phyloP scores from a whole-genome alignment of 2,888 invertebrate species.

The Branchipolynoe longqiensis region DNA sequence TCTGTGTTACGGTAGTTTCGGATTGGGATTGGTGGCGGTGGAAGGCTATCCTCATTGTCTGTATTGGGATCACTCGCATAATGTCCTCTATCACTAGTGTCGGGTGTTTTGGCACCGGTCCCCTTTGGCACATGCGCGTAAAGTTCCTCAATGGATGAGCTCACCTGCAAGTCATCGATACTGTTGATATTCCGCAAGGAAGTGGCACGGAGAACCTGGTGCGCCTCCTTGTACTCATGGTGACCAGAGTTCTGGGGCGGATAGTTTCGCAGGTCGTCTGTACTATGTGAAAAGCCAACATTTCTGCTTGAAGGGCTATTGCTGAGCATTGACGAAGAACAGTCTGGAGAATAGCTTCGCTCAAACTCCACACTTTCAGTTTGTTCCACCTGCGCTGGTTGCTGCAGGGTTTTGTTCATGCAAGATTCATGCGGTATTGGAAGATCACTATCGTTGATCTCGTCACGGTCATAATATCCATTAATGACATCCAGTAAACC shows the following conservation, averaged over 20 bases:
- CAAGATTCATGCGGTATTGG: constrained; percentile 31
- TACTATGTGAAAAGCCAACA: not conserved
- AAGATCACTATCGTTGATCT: not conserved
- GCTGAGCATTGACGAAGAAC: no score
- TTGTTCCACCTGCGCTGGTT: not conserved
- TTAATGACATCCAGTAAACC: constrained; percentile 15
- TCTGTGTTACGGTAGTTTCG: constrained; percentile 40
- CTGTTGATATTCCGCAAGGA: constrained; percentile 28
- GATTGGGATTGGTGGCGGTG: constrained; percentile 25
- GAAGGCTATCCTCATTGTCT: constrained; percentile 46
- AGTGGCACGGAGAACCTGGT: constrained; percentile 33
- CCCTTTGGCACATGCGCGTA: constrained; percentile 59
- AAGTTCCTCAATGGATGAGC: constrained; percentile 55
- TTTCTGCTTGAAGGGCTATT: not conserved
- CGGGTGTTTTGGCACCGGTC: constrained; percentile 34
- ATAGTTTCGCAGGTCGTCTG: not conserved
- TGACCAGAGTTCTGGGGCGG: constrained; percentile 30
- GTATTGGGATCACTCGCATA: constrained; percentile 40
- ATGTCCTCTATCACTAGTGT: not conserved
- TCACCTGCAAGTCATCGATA: constrained; percentile 19
- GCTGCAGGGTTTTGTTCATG: not conserved
- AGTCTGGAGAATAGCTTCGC: not conserved
- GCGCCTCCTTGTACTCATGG: constrained; percentile 53
- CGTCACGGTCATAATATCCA: not conserved
- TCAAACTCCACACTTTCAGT: not conserved